Percentiles rank a stretch among this genome's conserved stretches.
Evolutionary conservation across 2,888 invertebrate species (phyloP).

Genomic region (Xylocampa areola): DNA sequence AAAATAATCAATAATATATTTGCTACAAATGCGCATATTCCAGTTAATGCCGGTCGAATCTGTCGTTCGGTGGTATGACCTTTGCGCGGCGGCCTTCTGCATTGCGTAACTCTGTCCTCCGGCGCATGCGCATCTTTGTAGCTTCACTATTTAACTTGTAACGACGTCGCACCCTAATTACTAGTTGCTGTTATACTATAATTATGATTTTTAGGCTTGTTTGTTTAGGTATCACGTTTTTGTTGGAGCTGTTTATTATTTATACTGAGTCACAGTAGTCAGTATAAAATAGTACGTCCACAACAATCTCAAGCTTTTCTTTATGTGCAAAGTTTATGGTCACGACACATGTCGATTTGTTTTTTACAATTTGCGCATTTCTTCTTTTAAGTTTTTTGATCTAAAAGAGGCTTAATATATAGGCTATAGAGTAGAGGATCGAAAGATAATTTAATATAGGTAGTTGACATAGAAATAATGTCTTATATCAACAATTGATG

Average conservation of each 20-base stretch:
- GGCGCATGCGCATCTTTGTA: conserved; percentile 52
- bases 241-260: neutral
- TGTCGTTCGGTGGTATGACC: conserved; percentile 56
- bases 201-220: conserved; percentile 11
- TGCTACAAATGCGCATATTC: conserved; percentile 33
- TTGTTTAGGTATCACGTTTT: conserved; percentile 19
- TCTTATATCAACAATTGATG: no score
- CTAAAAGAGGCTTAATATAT: no score
- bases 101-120: conserved; percentile 65
- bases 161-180: conserved; percentile 41
- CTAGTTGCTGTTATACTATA: conserved; percentile 17
- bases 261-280: neutral
- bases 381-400: no score
- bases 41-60: conserved; percentile 49
- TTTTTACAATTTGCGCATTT: no score
- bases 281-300: neutral
- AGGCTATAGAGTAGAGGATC: no score
- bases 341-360: no score
- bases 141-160: conserved; percentile 48
- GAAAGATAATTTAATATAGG: no score
- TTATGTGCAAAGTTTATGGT: no score
- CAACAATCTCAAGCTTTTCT: neutral
- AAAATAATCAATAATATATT: no score
- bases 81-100: conserved; percentile 62
- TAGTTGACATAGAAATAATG: no score